A percentile compares a stretch with the other conserved stretches of the same genome.
Conservation (phyloP, 2,797 vertebrate genomes). For the Dermochelys coriacea region DNA sequence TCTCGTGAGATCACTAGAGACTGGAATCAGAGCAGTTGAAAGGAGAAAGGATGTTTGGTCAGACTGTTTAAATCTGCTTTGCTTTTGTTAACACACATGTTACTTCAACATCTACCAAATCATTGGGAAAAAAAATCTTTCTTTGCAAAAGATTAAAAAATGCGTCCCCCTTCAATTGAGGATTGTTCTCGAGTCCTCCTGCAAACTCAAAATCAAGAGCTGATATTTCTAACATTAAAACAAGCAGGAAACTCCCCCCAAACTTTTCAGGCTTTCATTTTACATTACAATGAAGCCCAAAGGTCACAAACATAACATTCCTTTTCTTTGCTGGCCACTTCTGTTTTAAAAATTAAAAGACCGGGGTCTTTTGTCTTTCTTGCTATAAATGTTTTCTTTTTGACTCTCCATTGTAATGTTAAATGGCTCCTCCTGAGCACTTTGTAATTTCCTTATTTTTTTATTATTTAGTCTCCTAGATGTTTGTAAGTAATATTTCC, state of each 20-base stretch:
- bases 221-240: not conserved
- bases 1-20: rapidly evolving
- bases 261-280: not conserved
- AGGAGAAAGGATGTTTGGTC: not conserved
- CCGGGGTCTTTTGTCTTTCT: not conserved
- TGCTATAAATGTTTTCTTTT: not conserved
- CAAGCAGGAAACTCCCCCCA: not conserved
- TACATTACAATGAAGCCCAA: not conserved
- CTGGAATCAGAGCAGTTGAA: not conserved
- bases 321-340: not conserved
- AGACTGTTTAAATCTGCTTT: not conserved
- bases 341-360: not conserved
- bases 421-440: not conserved
- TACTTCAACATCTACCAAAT: not conserved
- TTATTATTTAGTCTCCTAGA: not conserved
- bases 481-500: not conserved
- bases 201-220: not conserved
- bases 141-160: not conserved
- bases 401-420: not conserved
- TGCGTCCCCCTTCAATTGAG: not conserved
- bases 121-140: not conserved
- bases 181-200: not conserved
- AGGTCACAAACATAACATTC: not conserved
- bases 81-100: not conserved
- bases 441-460: not conserved